Evolutionary conservation across 2,113 vertebrate genomes (phyloP).

Genomic region (Tetrax tetrax): DNA sequence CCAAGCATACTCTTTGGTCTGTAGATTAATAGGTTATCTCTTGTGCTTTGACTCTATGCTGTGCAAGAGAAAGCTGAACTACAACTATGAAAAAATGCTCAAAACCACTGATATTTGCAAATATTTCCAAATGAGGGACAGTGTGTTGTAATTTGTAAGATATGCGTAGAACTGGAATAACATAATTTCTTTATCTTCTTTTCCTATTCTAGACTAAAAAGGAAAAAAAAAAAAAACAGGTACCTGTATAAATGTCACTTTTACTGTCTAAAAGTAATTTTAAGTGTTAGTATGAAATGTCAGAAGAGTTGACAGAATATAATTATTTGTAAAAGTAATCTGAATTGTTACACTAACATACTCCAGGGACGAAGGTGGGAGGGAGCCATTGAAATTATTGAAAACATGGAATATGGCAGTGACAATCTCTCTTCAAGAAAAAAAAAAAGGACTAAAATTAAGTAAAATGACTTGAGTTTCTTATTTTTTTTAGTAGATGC

Average conservation of each 20-base stretch:
- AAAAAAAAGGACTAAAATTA: not conserved
- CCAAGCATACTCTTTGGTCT: constrained; percentile 43
- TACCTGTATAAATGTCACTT: constrained; percentile 67
- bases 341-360: constrained; percentile 36
- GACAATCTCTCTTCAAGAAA: constrained; percentile 67
- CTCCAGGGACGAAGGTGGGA: not conserved
- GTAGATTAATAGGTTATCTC: not conserved
- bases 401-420: constrained; percentile 43
- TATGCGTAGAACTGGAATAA: constrained; percentile 60
- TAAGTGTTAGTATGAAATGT: constrained; percentile 65
- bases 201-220: constrained; percentile 62
- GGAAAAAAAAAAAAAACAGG: not conserved
- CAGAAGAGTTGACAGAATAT: constrained; percentile 64
- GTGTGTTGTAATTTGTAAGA: constrained; percentile 46
- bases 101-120: constrained; percentile 34
- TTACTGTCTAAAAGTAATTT: constrained; percentile 63
- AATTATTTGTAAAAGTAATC: constrained; percentile 61
- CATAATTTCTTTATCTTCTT: constrained; percentile 53
- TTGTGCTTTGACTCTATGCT: constrained; percentile 13
- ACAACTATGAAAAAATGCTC: constrained; percentile 31
- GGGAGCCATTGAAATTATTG: constrained; percentile 21
- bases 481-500: not conserved
- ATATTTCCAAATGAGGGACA: constrained; percentile 46
- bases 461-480: constrained; percentile 6
- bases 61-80: constrained; percentile 1